Conservation (phyloP, 1,140 invertebrate species). For the Steinernema khuongi region DNA sequence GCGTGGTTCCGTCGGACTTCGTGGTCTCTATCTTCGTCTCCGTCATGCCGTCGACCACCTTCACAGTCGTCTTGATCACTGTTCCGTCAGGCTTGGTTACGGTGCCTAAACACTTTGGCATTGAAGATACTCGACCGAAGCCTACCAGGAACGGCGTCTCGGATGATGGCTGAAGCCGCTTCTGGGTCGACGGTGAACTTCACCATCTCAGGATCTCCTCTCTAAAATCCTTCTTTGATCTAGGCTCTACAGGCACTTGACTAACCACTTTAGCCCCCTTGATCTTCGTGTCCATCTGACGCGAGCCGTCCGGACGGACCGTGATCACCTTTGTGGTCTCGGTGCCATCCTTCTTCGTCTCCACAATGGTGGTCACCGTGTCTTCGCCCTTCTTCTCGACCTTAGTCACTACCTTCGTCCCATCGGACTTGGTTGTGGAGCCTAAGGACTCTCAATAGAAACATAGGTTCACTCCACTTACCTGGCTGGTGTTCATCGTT, state of each 20-base stretch:
- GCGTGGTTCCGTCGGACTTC: neutral
- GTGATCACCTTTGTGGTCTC: neutral
- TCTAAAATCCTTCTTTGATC: neutral
- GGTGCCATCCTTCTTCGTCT: neutral
- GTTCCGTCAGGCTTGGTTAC: neutral
- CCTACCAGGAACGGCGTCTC: neutral
- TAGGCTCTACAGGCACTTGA: neutral
- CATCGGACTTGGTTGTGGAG: too few species aligned
- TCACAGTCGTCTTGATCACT: neutral
- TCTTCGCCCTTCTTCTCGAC: too few species aligned
- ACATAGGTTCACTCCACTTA: too few species aligned
- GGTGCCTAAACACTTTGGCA: neutral
- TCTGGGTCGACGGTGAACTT: neutral
- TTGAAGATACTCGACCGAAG: neutral
- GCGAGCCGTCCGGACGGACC: neutral
- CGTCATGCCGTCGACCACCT: neutral
- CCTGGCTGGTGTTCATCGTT: neutral
- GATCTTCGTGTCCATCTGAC: neutral
- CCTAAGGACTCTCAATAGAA: too few species aligned
- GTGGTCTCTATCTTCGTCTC: neutral
- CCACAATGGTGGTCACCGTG: neutral
- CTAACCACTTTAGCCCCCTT: neutral
- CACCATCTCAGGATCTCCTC: neutral
- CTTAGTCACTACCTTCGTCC: too few species aligned
- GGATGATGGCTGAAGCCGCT: neutral